Conservation (phyloP, 1,140 invertebrate genomes). For the Euura saliciscinereae region DNA sequence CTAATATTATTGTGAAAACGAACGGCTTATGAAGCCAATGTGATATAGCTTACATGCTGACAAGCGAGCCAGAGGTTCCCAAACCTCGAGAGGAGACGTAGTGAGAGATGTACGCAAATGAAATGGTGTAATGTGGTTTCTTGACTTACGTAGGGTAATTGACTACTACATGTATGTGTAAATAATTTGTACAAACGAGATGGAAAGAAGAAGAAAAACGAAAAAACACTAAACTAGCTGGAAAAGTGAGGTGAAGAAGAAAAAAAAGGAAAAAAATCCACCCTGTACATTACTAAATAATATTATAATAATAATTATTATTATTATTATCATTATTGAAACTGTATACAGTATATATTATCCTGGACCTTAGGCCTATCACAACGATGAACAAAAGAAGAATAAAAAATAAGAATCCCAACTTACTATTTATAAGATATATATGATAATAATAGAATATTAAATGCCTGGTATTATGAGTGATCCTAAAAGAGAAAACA, state of each 20-base stretch:
- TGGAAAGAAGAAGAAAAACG: conserved; percentile 22
- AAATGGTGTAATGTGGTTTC: conserved; percentile 39
- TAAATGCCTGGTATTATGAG: neutral
- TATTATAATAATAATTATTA: conserved; percentile 43
- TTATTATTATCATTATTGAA: conserved; percentile 23
- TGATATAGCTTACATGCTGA: conserved; percentile 59
- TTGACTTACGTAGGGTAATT: conserved; percentile 29
- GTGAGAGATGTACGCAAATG: conserved; percentile 19
- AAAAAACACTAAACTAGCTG: conserved; percentile 49
- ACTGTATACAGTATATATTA: conserved; percentile 39
- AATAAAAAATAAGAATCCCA: conserved; percentile 14
- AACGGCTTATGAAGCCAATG: conserved; percentile 59
- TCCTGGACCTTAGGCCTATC: conserved; percentile 1
- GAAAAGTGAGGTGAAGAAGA: conserved; percentile 35
- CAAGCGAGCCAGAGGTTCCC: conserved; percentile 25
- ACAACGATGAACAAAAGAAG: conserved; percentile 19
- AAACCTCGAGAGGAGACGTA: conserved; percentile 25
- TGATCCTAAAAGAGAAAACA: conserved; percentile 26
- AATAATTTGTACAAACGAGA: conserved; percentile 52
- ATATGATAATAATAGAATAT: neutral
- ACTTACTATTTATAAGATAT: conserved; percentile 15
- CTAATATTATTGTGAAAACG: conserved; percentile 43
- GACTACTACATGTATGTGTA: conserved; percentile 32
- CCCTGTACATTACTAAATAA: conserved; percentile 51
- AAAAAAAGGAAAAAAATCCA: conserved; percentile 33